Percentiles rank a stretch among this genome's conserved stretches.
Evolutionary conservation across 2,888 invertebrate genomes (phyloP).

Genomic region (Ophonus ardosiacus): DNA sequence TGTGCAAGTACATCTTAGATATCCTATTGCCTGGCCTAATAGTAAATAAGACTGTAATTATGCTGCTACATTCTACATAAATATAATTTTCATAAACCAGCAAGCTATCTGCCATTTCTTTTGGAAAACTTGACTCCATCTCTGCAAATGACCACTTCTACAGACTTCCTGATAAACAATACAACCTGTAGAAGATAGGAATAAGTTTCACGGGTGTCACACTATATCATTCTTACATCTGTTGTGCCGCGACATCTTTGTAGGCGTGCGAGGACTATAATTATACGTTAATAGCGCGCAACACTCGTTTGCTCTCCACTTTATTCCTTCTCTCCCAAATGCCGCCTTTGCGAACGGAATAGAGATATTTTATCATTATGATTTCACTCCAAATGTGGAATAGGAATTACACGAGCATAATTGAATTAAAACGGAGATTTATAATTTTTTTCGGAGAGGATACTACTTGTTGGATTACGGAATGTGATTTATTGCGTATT

Average conservation of each 20-base stretch:
- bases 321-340: slow-evolving; percentile 21
- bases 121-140: not conserved
- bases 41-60: not conserved
- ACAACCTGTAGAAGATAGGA: not conserved
- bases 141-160: slow-evolving; percentile 12
- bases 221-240: slow-evolving; percentile 64
- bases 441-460: slow-evolving; percentile 19
- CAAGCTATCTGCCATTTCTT: not conserved
- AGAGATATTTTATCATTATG: slow-evolving; percentile 57
- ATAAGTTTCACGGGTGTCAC: slow-evolving; percentile 53
- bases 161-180: slow-evolving; percentile 48
- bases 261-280: slow-evolving; percentile 64
- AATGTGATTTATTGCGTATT: not conserved
- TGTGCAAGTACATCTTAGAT: no score
- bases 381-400: slow-evolving; percentile 32
- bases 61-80: not conserved
- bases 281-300: slow-evolving; percentile 63
- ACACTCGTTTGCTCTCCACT: slow-evolving; percentile 41
- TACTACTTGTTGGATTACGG: not conserved
- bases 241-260: slow-evolving; percentile 58
- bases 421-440: slow-evolving; percentile 47
- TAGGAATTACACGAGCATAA: slow-evolving; percentile 54
- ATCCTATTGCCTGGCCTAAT: no score
- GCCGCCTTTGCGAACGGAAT: slow-evolving; percentile 44
- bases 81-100: not conserved